These are phyloP conservation scores for Himantopus leucocephalus DNA, from an alignment of 2,113 vertebrate species.

Conservation along the genomic window DNA sequence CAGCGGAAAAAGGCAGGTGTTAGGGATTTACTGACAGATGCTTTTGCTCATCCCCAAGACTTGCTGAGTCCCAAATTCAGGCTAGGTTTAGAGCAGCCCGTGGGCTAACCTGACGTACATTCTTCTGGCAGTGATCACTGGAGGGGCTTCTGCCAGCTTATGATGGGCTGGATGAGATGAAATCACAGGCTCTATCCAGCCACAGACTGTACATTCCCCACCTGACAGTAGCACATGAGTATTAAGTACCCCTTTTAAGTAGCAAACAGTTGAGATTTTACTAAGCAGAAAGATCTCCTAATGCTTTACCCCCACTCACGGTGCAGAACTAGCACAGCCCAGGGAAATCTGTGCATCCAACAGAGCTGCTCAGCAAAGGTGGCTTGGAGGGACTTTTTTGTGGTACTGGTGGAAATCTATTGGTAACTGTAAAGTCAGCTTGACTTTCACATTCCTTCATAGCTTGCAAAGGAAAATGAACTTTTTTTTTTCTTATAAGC, in stretches of 20 bases:
- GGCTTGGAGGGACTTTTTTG: neutral
- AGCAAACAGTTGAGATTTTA: neutral
- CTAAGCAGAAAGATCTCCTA: neutral
- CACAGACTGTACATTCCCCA: neutral
- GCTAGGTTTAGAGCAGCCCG: neutral
- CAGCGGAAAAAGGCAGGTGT: neutral
- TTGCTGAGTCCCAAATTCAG: neutral
- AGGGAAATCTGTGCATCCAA: neutral
- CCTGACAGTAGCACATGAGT: neutral
- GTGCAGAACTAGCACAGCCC: neutral
- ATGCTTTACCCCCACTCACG: neutral
- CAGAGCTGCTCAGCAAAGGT: neutral
- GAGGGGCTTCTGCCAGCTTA: neutral
- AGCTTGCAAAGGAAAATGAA: neutral
- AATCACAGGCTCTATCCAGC: rapidly evolving
- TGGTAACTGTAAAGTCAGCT: neutral
- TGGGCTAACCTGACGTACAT: neutral
- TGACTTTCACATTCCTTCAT: neutral
- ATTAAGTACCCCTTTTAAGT: neutral
- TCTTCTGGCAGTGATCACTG: neutral
- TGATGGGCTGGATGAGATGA: neutral
- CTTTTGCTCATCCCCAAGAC: neutral
- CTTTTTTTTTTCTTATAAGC: neutral
- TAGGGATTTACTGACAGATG: neutral
- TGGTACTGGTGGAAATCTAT: neutral